Percentiles rank a stretch among this genome's conserved stretches.
These are phyloP conservation scores for Mormyrops attenuatus DNA, from an alignment of 2,797 vertebrate species.

Conservation along the genomic window DNA sequence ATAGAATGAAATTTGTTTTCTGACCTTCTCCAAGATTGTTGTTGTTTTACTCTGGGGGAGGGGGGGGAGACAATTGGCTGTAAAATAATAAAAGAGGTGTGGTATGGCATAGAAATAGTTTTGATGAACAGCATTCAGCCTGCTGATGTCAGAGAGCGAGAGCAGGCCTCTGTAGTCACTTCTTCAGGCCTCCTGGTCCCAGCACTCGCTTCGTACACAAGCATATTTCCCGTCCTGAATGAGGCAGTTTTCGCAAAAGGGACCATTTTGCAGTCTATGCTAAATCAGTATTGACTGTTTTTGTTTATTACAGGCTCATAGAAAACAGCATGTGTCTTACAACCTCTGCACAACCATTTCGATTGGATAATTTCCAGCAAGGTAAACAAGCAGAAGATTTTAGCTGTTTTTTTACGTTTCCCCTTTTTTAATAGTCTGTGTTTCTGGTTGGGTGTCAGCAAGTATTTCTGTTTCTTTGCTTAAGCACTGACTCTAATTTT, in stretches of 20 bases:
- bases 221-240: neutral
- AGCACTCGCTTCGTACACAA: neutral
- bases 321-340: neutral
- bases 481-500: neutral
- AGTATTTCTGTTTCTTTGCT: neutral
- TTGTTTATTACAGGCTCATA: neutral
- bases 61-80: neutral
- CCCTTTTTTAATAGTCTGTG: neutral
- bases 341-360: neutral
- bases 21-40: neutral
- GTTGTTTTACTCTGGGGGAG: neutral
- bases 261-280: neutral
- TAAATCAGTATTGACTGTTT: neutral
- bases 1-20: neutral
- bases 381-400: neutral
- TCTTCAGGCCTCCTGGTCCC: neutral
- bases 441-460: neutral
- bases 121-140: neutral
- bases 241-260: neutral
- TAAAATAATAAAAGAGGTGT: neutral
- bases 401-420: neutral
- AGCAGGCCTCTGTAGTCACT: neutral
- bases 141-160: neutral
- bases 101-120: neutral
- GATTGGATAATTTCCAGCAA: neutral